Base-by-base conservation (phyloP, 2,888 invertebrate species). In the Venustoraphidia nigricollis region DNA sequence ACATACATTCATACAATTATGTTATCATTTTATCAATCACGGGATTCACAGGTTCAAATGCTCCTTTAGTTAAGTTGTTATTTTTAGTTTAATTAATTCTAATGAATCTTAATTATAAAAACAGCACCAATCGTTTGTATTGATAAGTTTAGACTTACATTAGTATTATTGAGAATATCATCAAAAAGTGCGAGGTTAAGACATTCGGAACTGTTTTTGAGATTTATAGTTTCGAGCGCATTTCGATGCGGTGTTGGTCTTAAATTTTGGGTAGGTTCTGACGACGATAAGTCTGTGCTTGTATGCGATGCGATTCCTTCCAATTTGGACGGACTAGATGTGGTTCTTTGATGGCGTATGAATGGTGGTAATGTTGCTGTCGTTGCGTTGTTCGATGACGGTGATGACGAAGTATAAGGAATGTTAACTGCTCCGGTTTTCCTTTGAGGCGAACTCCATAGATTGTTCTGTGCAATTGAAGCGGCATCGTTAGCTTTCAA, bases 291-390 rank as follows among this genome's bases (percentile, higher is more conserved):
- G n/a, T 13, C 13, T 27, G 17, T 3, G 10, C 8, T 11, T 34
- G 46, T 10, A 10, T 53, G 45, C 8, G 54, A 49, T 2, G 60
- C 54, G 50, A 73, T 66, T 44, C 79, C 80, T 59, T 81, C 81
- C 54, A 86, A 70, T 63, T 86, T 84, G 13, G 83, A 84, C 36
- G 86, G 86, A 55, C 85, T 85, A 9, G 85, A 86, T 11, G 83
- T 83, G 8, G 85, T 85, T 55, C 86, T 67, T 55, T 85, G 84
- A 64, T 86, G 86, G 56, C 70, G 72, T n/a, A 69, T 65, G 27
- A 75, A 69, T 2, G 76, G 70, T 46, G 70, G 73, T 54, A 72
- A 70, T 57, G 70, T 64, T 50, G 68, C 66, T 8, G 64, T 61
- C 45, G 60, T 55, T 37, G 60, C 57, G 41, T 61, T 60, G 49